Conservation (phyloP, 2,113 vertebrate genomes). For the Entomyzon cyanotis region DNA sequence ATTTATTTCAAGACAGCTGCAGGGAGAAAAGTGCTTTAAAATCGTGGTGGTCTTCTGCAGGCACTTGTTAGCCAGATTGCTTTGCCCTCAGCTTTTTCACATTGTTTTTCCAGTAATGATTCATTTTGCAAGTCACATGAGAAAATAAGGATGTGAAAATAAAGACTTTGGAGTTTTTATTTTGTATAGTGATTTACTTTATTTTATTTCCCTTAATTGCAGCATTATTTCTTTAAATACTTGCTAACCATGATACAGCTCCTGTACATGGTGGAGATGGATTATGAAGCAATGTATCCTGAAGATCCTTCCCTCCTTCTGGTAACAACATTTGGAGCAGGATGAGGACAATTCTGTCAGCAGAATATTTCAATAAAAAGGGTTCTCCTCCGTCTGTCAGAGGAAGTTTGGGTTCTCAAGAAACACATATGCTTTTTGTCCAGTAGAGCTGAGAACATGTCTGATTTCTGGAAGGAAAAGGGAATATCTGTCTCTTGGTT, state of each 20-base stretch:
- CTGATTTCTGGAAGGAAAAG: background rate
- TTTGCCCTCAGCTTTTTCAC: background rate
- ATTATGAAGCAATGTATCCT: background rate
- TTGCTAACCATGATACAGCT: rapidly evolving
- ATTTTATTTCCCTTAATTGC: background rate
- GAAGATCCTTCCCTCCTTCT: background rate
- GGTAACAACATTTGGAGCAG: background rate
- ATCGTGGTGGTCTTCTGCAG: background rate
- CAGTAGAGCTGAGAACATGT: background rate
- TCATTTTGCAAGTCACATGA: background rate
- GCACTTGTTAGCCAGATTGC: background rate
- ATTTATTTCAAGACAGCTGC: background rate
- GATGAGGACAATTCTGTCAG: background rate
- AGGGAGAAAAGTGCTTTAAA: background rate
- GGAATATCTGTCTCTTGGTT: background rate
- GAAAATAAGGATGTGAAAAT: background rate
- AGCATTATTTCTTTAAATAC: background rate
- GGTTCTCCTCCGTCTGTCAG: background rate
- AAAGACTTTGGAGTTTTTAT: background rate
- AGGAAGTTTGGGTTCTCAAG: background rate
- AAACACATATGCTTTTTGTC: background rate
- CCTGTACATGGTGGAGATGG: background rate
- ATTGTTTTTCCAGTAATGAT: background rate
- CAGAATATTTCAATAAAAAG: background rate
- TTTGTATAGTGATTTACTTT: background rate